These are phyloP conservation scores for Cyprinella venusta DNA, from an alignment of 2,797 vertebrate genomes.

Conservation along the genomic window DNA sequence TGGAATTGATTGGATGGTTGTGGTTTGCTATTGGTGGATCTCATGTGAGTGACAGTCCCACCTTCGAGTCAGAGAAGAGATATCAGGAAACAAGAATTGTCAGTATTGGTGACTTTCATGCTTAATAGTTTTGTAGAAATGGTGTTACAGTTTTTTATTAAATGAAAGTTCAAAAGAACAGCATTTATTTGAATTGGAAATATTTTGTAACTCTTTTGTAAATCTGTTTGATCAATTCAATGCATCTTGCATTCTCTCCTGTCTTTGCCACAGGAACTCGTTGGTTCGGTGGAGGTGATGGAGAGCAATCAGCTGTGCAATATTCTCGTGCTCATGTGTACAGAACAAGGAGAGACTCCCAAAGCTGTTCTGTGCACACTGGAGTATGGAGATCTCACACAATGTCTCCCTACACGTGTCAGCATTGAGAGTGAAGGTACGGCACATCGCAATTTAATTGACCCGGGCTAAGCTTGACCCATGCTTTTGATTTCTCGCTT, in stretches of 20 bases:
- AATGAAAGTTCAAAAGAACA: not conserved
- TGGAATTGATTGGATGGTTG: not conserved
- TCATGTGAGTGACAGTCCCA: not conserved
- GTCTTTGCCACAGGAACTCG: slow-evolving; percentile 72
- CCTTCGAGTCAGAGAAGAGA: not conserved
- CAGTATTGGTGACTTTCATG: not conserved
- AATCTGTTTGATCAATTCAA: not conserved
- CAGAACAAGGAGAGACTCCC: slow-evolving; percentile 13
- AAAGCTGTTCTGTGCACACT: slow-evolving; percentile 72
- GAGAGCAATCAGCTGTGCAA: slow-evolving; percentile 84
- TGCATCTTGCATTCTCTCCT: not conserved
- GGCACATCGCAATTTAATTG: too few species aligned
- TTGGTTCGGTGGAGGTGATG: slow-evolving; percentile 76
- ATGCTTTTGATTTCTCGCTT: not conserved
- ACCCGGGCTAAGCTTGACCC: not conserved
- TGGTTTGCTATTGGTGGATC: not conserved
- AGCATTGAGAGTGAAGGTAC: slow-evolving; percentile 76
- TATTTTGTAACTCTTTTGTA: not conserved
- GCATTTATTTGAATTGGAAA: not conserved
- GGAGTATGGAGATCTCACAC: slow-evolving; percentile 77
- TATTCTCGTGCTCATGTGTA: slow-evolving; percentile 79
- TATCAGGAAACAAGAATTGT: not conserved
- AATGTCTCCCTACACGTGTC: slow-evolving; percentile 80
- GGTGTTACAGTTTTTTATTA: not conserved
- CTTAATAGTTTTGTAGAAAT: not conserved